A percentile compares a stretch with the other conserved stretches of the same genome.
Conservation (phyloP, 2,113 vertebrate genomes). For the Pipra filicauda region DNA sequence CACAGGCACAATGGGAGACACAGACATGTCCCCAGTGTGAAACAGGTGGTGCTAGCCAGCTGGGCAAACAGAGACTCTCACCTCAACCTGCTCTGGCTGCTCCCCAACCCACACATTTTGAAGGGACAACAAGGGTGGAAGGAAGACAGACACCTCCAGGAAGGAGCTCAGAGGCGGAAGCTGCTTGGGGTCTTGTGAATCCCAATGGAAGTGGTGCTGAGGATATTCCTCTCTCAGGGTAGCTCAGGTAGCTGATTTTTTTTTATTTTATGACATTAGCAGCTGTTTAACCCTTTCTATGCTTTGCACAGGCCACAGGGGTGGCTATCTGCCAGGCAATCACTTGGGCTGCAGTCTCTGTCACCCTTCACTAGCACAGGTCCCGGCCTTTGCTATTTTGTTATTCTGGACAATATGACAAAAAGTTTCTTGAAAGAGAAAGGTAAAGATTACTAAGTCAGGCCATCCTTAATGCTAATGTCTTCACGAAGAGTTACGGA, state of each 20-base stretch:
- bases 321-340: neutral
- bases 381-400: neutral
- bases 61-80: rapidly evolving
- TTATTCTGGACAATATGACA: neutral
- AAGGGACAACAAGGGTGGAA: neutral
- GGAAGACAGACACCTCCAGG: neutral
- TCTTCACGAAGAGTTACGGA: neutral
- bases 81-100: neutral
- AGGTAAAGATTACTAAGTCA: neutral
- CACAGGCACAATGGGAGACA: neutral
- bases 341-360: neutral
- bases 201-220: neutral
- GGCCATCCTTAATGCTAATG: neutral
- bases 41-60: neutral
- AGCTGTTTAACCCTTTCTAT: neutral
- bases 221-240: neutral
- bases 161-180: neutral
- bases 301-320: neutral
- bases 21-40: rapidly evolving
- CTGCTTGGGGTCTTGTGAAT: rapidly evolving
- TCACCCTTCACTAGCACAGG: neutral
- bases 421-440: neutral
- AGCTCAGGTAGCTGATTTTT: neutral
- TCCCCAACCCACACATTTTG: neutral
- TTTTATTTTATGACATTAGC: neutral